Conservation (phyloP, 2,888 invertebrate genomes). For the Nasonia oneida region DNA sequence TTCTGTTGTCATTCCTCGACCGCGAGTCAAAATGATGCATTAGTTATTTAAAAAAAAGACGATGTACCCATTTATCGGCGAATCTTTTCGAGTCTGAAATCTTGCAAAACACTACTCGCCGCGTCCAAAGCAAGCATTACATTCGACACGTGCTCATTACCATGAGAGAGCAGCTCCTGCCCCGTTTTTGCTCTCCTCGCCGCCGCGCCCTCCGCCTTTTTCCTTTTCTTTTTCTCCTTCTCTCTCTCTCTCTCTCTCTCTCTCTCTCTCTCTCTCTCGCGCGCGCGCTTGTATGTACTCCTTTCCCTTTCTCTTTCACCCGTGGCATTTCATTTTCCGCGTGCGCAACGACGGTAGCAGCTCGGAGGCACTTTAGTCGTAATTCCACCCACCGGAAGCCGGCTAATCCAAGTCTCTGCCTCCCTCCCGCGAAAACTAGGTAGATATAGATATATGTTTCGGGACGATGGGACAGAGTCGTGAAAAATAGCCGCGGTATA, state of each 20-base stretch:
- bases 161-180: constrained; percentile 15
- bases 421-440: background rate
- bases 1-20: no score
- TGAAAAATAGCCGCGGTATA: constrained; percentile 27
- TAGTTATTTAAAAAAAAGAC: background rate
- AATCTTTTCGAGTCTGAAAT: background rate
- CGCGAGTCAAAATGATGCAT: no score
- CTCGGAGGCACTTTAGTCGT: constrained; percentile 17
- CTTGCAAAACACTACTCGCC: background rate
- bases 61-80: background rate
- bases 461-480: background rate
- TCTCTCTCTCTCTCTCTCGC: background rate
- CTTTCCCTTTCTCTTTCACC: constrained; percentile 14
- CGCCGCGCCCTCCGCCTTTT: constrained; percentile 7
- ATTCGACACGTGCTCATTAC: constrained; percentile 11
- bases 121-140: background rate
- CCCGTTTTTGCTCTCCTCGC: background rate
- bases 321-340: constrained; percentile 40
- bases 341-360: background rate
- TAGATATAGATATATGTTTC: background rate
- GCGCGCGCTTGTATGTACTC: background rate
- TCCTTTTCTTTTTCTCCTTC: background rate
- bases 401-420: constrained; percentile 32
- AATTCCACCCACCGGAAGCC: constrained; percentile 32
- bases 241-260: background rate